Conservation (phyloP, 2,888 invertebrate genomes). For the Antitype chi region DNA sequence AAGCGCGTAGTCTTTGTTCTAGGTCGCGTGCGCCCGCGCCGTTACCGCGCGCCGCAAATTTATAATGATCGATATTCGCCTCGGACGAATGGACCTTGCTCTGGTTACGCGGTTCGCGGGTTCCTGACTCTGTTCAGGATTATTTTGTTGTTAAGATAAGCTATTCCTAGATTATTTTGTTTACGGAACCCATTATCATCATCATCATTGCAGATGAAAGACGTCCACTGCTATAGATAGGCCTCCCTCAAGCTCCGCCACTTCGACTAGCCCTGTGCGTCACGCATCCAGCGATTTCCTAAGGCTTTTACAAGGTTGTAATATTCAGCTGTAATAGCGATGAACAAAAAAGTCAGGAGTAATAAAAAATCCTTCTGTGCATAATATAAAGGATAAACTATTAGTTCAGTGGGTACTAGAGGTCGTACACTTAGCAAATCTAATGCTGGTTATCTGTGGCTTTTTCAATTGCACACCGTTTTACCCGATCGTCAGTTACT, state of each 20-base stretch:
- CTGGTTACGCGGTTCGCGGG: constrained; percentile 75
- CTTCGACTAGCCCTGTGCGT: no score
- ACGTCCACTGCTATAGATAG: no score
- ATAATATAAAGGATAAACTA: no score
- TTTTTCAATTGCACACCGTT: neutral
- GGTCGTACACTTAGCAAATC: neutral
- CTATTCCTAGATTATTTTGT: neutral
- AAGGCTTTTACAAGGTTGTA: no score
- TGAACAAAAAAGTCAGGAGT: neutral
- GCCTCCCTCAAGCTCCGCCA: no score
- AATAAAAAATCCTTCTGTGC: no score
- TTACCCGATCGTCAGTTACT: neutral
- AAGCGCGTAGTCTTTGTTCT: constrained; percentile 75
- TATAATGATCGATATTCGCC: constrained; percentile 89
- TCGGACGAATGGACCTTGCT: constrained; percentile 82
- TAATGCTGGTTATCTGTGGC: neutral
- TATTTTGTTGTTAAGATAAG: constrained; percentile 39
- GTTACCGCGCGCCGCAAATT: constrained; percentile 87
- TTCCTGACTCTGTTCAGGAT: constrained; percentile 51
- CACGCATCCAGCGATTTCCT: no score
- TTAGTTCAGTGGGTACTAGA: neutral
- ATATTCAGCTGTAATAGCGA: neutral
- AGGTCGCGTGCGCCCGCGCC: constrained; percentile 89
- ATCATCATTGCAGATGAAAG: no score
- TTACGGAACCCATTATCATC: neutral